These are phyloP conservation scores for Pao palembangensis DNA, from an alignment of 2,113 vertebrate genomes.

Conservation along the genomic window DNA sequence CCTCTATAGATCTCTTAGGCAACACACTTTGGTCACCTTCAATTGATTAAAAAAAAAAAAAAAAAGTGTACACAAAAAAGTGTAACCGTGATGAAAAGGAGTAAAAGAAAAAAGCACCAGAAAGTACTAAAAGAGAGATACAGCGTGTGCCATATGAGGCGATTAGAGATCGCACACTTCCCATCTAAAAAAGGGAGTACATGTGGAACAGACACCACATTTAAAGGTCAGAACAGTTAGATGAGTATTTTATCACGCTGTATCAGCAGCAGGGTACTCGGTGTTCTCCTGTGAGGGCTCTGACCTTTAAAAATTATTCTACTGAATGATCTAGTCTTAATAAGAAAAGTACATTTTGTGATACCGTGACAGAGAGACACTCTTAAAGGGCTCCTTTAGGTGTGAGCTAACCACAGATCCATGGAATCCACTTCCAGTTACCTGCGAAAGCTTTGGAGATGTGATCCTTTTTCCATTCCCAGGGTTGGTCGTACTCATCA, in stretches of 20 bases:
- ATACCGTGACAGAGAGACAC: not conserved
- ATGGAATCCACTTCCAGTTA: constrained; percentile 44
- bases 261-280: constrained; percentile 26
- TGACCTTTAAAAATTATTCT: constrained; percentile 36
- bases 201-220: constrained; percentile 11
- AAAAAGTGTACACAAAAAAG: too few relatives aligned
- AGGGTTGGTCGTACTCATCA: constrained; percentile 95
- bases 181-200: constrained; percentile 19
- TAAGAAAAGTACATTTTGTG: not conserved
- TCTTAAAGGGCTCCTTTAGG: not conserved
- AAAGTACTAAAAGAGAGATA: constrained; percentile 13
- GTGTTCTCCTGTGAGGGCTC: constrained; percentile 8
- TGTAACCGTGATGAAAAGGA: too few relatives aligned
- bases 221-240: constrained; percentile 50
- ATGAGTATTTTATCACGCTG: constrained; percentile 29
- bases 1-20: constrained; percentile 1
- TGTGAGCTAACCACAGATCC: too few relatives aligned
- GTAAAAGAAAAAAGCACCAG: constrained; percentile 1
- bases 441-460: constrained; percentile 89
- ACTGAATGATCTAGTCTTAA: not conserved
- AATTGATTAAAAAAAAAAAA: not conserved
- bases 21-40: constrained; percentile 9
- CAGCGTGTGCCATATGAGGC: constrained; percentile 23
- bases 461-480: constrained; percentile 96
- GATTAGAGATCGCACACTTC: constrained; percentile 36